phyloP scores from a whole-genome alignment of 2,113 vertebrate species.

The Excalfactoria chinensis region DNA sequence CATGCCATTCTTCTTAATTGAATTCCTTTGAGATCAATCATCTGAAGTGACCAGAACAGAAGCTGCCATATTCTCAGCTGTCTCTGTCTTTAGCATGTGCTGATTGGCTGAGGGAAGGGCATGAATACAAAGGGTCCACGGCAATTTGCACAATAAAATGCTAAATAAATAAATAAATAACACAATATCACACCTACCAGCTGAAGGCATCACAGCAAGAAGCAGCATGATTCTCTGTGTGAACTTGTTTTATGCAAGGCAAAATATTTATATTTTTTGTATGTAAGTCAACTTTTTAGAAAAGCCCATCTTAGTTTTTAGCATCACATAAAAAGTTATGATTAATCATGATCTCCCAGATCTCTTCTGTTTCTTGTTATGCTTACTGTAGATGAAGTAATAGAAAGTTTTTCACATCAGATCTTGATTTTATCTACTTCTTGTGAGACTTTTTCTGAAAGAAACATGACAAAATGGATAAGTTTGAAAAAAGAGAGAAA shows the following conservation, averaged over 20 bases:
- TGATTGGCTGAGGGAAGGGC: background rate
- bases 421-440: background rate
- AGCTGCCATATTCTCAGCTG: background rate
- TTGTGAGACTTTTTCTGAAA: background rate
- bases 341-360: background rate
- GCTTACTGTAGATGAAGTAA: background rate
- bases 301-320: background rate
- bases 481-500: background rate
- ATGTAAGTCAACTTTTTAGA: background rate
- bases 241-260: background rate
- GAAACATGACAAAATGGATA: background rate
- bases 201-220: background rate
- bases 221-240: background rate
- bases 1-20: constrained; percentile 23
- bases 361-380: background rate
- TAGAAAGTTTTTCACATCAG: background rate
- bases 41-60: constrained; percentile 35
- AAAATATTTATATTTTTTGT: background rate
- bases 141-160: background rate
- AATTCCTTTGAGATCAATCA: constrained; percentile 43
- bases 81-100: background rate
- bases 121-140: background rate
- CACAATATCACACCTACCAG: background rate
- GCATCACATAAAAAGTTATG: background rate
- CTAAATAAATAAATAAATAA: background rate